Conservation (phyloP, 2,797 vertebrate species). For the Vultur gryphus region DNA sequence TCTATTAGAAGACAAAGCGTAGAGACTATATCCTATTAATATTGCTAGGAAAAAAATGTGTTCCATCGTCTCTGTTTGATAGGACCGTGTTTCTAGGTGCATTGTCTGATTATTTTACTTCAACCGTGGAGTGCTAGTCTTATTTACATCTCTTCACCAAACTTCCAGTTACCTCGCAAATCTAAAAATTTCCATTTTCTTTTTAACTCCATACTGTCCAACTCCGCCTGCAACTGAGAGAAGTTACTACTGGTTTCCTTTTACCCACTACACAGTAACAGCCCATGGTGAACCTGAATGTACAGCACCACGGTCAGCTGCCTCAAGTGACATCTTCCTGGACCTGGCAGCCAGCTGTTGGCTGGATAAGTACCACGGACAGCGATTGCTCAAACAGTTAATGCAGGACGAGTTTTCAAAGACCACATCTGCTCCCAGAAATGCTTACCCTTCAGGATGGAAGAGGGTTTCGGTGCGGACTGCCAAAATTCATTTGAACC, state of each 20-base stretch:
- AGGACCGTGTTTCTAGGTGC: neutral
- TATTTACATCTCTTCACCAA: neutral
- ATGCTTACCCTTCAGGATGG: neutral
- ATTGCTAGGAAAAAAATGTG: accelerated
- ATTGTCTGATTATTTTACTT: neutral
- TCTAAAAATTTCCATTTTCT: neutral
- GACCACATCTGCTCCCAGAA: neutral
- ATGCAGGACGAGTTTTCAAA: accelerated
- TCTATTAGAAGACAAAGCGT: neutral
- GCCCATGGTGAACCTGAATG: neutral
- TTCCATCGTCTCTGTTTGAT: neutral
- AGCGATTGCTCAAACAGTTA: accelerated
- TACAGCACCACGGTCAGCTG: neutral
- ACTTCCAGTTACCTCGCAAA: neutral
- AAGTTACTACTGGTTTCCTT: neutral
- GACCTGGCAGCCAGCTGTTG: neutral
- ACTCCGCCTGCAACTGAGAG: neutral
- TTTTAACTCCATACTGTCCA: neutral
- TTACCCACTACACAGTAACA: accelerated
- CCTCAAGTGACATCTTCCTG: neutral
- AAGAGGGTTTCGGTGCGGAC: neutral
- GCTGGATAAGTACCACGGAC: neutral
- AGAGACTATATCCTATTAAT: neutral
- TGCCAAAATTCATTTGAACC: neutral
- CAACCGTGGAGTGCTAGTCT: neutral